phyloP scores from a whole-genome alignment of 2,888 invertebrate genomes.

The Ophonus ardosiacus region DNA sequence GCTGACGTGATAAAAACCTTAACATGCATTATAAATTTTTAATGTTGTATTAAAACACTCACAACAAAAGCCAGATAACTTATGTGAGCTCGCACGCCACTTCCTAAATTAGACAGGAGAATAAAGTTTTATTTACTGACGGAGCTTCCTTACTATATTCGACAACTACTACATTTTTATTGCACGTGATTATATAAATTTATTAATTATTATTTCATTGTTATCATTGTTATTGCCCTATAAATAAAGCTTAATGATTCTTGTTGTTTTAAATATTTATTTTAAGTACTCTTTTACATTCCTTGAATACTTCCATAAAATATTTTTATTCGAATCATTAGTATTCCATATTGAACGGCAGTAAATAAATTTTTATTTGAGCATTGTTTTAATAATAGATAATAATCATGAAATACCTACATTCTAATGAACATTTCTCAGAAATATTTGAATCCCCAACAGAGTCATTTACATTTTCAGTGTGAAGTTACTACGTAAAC shows the following conservation, averaged over 20 bases:
- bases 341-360: not conserved
- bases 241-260: conserved; percentile 14
- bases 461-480: conserved; percentile 33
- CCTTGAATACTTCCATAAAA: not conserved
- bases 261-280: conserved; percentile 33
- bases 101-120: conserved; percentile 32
- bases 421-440: conserved; percentile 1
- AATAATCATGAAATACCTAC: conserved; percentile 11
- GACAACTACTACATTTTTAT: conserved; percentile 17
- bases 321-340: conserved; percentile 24
- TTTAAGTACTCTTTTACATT: not conserved
- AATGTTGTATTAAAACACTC: conserved; percentile 50
- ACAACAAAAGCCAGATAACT: conserved; percentile 46
- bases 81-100: conserved; percentile 26
- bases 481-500: conserved; percentile 39
- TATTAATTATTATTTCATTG: conserved; percentile 38
- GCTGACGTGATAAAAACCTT: conserved; percentile 47
- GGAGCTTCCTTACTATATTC: not conserved
- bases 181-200: conserved; percentile 22
- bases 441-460: conserved; percentile 5
- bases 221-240: not conserved
- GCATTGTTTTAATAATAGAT: conserved; percentile 27
- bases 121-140: conserved; percentile 12
- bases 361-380: conserved; percentile 3
- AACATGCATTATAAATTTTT: conserved; percentile 52